These are phyloP conservation scores for Lanius ludovicianus DNA, from an alignment of 2,113 vertebrate species.

Conservation along the genomic window DNA sequence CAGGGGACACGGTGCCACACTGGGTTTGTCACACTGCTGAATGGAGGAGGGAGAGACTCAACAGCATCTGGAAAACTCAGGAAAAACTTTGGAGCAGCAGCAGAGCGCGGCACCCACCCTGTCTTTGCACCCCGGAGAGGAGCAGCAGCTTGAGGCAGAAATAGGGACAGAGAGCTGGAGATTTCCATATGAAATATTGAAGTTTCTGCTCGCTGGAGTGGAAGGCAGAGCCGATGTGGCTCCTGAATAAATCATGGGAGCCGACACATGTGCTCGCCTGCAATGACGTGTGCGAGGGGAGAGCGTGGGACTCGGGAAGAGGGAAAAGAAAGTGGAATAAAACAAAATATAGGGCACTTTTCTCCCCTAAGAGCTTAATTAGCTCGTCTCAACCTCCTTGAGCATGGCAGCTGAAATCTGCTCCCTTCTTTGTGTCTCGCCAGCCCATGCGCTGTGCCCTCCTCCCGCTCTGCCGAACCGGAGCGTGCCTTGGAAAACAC, in stretches of 20 bases:
- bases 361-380: conserved; percentile 14
- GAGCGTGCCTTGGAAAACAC: neutral
- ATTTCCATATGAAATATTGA: conserved; percentile 68
- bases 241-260: conserved; percentile 61
- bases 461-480: neutral
- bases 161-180: conserved; percentile 15
- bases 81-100: neutral
- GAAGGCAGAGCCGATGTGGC: neutral
- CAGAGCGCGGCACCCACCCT: neutral
- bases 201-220: neutral
- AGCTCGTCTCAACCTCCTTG: conserved; percentile 13
- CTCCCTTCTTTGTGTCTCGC: conserved; percentile 47
- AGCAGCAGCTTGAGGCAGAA: neutral
- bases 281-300: neutral
- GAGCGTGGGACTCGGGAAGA: neutral
- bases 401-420: conserved; percentile 45
- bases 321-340: neutral
- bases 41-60: neutral
- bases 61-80: neutral
- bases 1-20: neutral
- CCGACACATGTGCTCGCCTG: neutral
- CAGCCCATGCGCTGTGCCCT: neutral
- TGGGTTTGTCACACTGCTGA: rapidly evolving
- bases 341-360: neutral
- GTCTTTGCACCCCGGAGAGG: neutral